Percentiles rank a stretch among this genome's conserved stretches.
These are phyloP conservation scores for Bactericera cockerelli DNA, from an alignment of 1,140 invertebrate genomes.

Conservation along the genomic window DNA sequence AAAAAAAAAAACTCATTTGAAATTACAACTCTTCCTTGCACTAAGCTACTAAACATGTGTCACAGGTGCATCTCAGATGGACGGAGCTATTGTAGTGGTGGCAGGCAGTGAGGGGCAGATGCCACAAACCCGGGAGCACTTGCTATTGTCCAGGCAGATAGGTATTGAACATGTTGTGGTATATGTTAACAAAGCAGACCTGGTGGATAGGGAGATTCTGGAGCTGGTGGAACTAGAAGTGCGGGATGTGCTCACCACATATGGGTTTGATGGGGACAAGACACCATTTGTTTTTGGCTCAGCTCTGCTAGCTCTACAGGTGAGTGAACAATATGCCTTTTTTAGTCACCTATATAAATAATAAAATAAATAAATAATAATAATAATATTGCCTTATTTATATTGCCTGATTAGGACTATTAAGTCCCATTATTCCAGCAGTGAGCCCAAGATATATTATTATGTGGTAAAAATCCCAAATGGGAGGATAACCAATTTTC, in stretches of 20 bases:
- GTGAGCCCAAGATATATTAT: no score
- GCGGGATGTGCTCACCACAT: slow-evolving; percentile 68
- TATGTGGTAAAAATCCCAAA: no score
- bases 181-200: slow-evolving; percentile 87
- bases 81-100: slow-evolving; percentile 85
- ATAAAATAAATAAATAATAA: no score
- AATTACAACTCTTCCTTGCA: no score
- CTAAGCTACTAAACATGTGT: no score
- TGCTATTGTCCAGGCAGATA: slow-evolving; percentile 77
- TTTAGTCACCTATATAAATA: no score
- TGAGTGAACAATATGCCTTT: no score
- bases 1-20: no score
- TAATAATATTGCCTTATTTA: no score
- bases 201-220: slow-evolving; percentile 68
- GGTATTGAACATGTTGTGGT: slow-evolving; percentile 57
- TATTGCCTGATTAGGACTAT: no score
- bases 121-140: slow-evolving; percentile 81
- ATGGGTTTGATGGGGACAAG: slow-evolving; percentile 65
- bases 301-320: slow-evolving; percentile 66
- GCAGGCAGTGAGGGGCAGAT: slow-evolving; percentile 88
- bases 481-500: no score
- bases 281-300: slow-evolving; percentile 74
- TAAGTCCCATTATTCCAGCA: no score
- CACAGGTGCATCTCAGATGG: slow-evolving; percentile 92
- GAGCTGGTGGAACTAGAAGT: slow-evolving; percentile 50